Conservation (phyloP, 1,140 invertebrate genomes). For the Meloidogyne floridensis region DNA sequence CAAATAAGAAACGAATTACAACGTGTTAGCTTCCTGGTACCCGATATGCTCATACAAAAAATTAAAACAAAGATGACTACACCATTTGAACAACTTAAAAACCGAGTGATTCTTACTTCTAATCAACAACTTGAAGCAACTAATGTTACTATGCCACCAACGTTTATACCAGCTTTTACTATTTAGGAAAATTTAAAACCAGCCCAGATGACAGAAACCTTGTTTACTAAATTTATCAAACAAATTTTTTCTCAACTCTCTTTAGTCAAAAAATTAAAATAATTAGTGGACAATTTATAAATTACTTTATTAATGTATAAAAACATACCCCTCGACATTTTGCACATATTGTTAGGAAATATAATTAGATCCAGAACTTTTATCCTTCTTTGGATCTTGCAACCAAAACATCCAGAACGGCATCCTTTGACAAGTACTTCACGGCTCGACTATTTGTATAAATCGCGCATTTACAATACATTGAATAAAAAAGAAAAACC, state of each 20-base stretch:
- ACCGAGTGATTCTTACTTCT: slow-evolving; percentile 33
- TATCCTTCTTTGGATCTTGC: not conserved
- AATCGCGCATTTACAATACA: too few relatives aligned
- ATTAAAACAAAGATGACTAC: slow-evolving; percentile 40
- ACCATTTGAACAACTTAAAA: slow-evolving; percentile 47
- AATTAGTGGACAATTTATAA: not conserved
- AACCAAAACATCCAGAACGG: not conserved
- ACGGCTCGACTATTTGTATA: not conserved
- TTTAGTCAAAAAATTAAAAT: not conserved
- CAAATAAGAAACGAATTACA: slow-evolving; percentile 38
- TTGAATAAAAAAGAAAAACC: too few relatives aligned
- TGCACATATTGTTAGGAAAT: too few relatives aligned
- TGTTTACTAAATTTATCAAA: too few relatives aligned
- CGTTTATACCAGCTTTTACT: not conserved
- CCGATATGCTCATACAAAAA: slow-evolving; percentile 46
- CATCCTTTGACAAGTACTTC: slow-evolving; percentile 12
- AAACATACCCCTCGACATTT: too few relatives aligned
- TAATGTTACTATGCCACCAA: not conserved
- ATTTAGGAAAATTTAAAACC: not conserved
- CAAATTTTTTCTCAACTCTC: too few relatives aligned
- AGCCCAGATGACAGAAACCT: not conserved
- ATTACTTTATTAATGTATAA: too few relatives aligned
- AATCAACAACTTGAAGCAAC: not conserved
- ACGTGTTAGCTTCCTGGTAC: slow-evolving; percentile 42
- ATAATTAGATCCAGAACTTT: not conserved